Conservation (phyloP, 2,888 invertebrate species). For the Drosophila vallismaia region DNA sequence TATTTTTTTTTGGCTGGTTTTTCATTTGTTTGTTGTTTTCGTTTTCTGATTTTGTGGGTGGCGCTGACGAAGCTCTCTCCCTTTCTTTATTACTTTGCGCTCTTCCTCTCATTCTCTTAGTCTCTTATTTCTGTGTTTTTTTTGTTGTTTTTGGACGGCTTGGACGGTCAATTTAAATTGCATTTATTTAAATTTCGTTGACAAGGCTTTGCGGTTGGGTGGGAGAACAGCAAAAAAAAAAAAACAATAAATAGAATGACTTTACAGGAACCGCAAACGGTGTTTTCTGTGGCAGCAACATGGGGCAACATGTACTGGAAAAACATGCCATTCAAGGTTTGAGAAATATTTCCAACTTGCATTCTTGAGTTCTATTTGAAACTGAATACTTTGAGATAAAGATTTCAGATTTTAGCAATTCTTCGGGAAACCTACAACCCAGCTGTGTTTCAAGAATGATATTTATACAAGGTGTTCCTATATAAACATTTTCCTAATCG, state of each 20-base stretch:
- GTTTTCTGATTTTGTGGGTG: slow-evolving; percentile 30
- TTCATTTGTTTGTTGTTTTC: slow-evolving; percentile 23
- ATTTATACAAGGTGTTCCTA: too few relatives aligned
- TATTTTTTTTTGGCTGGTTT: slow-evolving; percentile 6
- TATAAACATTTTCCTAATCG: background rate
- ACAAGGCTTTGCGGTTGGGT: slow-evolving; percentile 35
- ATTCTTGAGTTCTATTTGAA: background rate
- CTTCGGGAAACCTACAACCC: background rate
- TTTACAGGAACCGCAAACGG: background rate
- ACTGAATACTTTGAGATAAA: slow-evolving; percentile 1
- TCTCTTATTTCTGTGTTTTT: background rate
- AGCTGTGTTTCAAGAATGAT: background rate
- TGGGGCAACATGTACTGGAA: too few relatives aligned
- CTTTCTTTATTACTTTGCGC: background rate
- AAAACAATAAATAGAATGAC: slow-evolving; percentile 14
- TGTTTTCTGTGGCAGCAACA: background rate
- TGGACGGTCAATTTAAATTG: slow-evolving; percentile 48
- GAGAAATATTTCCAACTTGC: too few relatives aligned
- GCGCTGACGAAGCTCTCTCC: slow-evolving; percentile 27
- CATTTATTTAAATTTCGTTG: slow-evolving; percentile 55
- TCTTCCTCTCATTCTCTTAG: slow-evolving; percentile 7
- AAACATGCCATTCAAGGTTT: too few relatives aligned
- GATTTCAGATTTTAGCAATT: background rate
- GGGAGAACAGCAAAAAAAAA: slow-evolving; percentile 12
- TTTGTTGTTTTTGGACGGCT: slow-evolving; percentile 20